Evolutionary conservation across 2,113 vertebrate genomes (phyloP).

Genomic region (Eretmochelys imbricata): DNA sequence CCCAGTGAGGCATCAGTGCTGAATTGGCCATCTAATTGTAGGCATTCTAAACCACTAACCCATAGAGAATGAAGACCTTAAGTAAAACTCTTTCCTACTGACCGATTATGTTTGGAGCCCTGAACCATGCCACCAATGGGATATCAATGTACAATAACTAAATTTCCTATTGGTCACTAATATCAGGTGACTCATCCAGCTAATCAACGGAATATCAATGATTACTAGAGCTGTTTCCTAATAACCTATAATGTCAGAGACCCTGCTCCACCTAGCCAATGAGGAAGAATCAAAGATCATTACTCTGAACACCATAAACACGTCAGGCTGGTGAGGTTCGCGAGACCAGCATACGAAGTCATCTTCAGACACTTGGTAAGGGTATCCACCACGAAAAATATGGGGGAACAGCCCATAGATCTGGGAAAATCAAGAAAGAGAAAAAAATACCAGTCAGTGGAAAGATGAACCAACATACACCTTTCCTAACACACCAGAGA

Average conservation of each 20-base stretch:
- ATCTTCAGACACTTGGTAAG: slow-evolving; percentile 41
- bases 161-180: not conserved
- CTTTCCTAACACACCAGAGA: not conserved
- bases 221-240: not conserved
- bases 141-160: not conserved
- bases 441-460: not conserved
- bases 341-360: not conserved
- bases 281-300: not conserved
- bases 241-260: not conserved
- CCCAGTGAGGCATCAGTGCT: not conserved
- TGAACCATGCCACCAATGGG: not conserved
- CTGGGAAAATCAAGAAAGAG: slow-evolving; percentile 35
- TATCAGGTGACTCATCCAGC: not conserved
- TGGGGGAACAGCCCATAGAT: slow-evolving; percentile 57
- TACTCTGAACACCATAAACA: slow-evolving; percentile 64
- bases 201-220: not conserved
- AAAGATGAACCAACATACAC: not conserved
- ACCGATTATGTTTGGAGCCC: not conserved
- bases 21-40: not conserved
- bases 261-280: not conserved
- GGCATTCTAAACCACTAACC: not conserved
- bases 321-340: slow-evolving; percentile 44
- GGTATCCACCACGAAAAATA: slow-evolving; percentile 33
- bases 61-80: not conserved
- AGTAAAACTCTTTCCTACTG: not conserved